phyloP scores from a whole-genome alignment of 2,113 vertebrate genomes.

The Pycnonotus jocosus region DNA sequence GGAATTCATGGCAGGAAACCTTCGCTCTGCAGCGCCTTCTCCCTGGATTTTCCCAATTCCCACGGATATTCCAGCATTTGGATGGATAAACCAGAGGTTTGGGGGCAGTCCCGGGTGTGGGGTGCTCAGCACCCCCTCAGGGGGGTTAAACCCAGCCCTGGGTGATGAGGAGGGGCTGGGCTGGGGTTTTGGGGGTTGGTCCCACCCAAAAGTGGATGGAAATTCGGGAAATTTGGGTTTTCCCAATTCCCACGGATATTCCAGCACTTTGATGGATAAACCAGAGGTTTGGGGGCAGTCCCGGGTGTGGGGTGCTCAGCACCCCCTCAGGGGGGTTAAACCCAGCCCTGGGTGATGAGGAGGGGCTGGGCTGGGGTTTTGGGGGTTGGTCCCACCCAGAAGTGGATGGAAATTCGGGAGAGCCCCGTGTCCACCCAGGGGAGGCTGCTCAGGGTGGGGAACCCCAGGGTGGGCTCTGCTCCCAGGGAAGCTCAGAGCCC shows the following conservation, averaged over 20 bases:
- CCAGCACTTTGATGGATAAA: rapidly evolving
- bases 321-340: rapidly evolving
- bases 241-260: rapidly evolving
- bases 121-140: rapidly evolving
- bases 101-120: not conserved
- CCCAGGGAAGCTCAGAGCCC: not conserved
- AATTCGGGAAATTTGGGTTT: rapidly evolving
- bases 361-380: rapidly evolving
- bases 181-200: rapidly evolving
- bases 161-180: rapidly evolving
- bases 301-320: rapidly evolving
- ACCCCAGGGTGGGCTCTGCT: rapidly evolving
- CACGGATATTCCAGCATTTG: rapidly evolving
- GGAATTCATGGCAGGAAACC: conserved; percentile 21
- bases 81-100: rapidly evolving
- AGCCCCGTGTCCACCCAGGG: rapidly evolving
- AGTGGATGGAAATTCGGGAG: rapidly evolving
- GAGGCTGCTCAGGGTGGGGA: too few species aligned
- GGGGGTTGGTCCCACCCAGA: rapidly evolving
- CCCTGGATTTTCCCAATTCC: not conserved
- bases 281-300: not conserved
- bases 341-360: rapidly evolving
- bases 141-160: too few species aligned
- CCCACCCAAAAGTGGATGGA: rapidly evolving
- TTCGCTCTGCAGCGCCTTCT: not conserved